Evolutionary conservation across 1,140 invertebrate species (phyloP), one percentile per base, ranked within the genome.

Genomic region (Drosophila punjabiensis): DNA sequence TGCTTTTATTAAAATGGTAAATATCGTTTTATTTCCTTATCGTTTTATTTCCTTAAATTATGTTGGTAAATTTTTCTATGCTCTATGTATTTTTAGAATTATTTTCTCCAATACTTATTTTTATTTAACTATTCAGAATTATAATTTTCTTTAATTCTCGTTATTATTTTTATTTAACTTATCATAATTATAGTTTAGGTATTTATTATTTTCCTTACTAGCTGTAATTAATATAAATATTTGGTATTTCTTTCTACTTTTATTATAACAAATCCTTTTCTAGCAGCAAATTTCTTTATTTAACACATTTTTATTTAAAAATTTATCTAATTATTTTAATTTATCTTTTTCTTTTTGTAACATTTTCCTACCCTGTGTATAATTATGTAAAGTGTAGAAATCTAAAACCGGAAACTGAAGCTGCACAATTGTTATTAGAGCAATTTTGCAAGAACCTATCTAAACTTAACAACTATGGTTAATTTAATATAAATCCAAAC

Each of bases 391-490:
- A 76, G 74, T 64, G 63, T 81, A 81, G 70, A 66, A 81, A 32
- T 75, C 69, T 73, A 55, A 89, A 47, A 48, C 10, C 32, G 67
- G 82, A 60, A 66, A 65, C 43, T 81, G 78, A 81, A 30, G 85
- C 56, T 0, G 39, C 78, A 10, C 61, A 79, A 83, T 58, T 71
- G 76, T 81, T 47, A n/a, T 47, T 89, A 61, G 82, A 89, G 64
- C 18, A 70, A n/a, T 78, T 80, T 77, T 89, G 84, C 80, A 84
- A 82, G 73, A 47, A 45, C 1, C 1, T 92, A 45, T 76, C 71
- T n/a, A 81, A 76, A 70, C 50, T 92, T 20, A 92, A 92, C 50
- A 82, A 91, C 48, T 91, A 71, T 76, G 65, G 73, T 41, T 84
- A 81, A 76, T 18, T n/a, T 10, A 56, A 32, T 65, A 18, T 18